Base-by-base conservation (phyloP, 2,888 invertebrate genomes). In the Ophion ellenae region DNA sequence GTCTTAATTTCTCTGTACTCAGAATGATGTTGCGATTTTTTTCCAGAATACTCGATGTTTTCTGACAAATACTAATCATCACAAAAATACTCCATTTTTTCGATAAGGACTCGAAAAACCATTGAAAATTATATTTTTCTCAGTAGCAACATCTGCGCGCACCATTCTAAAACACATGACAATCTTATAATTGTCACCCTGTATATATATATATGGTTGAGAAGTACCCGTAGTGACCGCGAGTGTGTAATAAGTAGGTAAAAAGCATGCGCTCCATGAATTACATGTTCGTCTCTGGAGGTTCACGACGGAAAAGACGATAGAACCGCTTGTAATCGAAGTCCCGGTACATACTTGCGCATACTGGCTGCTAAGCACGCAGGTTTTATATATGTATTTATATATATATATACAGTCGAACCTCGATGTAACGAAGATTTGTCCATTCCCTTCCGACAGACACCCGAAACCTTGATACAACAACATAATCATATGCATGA, bases 241-340 rank as follows among this genome's bases (percentile, higher is more conserved):
- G 32, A 47, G 75, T 69, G 70, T 76, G 45, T 81, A 82, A 82
- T 82, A 61, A 85, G 70, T 69, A 77, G 45, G 69, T 17, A 57
- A 73, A 70, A 76, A 63, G 32, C 36, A 24, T 74, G 75, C 47
- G 77, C 80, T 84, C 79, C 80, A 74, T 74, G 83, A 81, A 64
- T 66, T 20, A 70, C 70, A 36, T 59, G 45, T 78, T 63, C 74
- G 77, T 81, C 73, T 85, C 77, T 66, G 69, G 78, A 69, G 76
- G 71, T 76, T 80, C 76, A n/a, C 17, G 28, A 76, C 57, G 53
- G 63, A 77, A 81, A 81, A 81, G 77, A 73, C 69, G 76, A 80
- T 76, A 59, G 79, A 70, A 61, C 63, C 28, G 63, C 63, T 77
- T 32, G 80, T 69, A 83, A 83, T 86, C 74, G 86, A 81, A 83